These are phyloP conservation scores for Peromyscus maniculatus DNA, from an alignment of 2,113 vertebrate species.

Conservation along the genomic window DNA sequence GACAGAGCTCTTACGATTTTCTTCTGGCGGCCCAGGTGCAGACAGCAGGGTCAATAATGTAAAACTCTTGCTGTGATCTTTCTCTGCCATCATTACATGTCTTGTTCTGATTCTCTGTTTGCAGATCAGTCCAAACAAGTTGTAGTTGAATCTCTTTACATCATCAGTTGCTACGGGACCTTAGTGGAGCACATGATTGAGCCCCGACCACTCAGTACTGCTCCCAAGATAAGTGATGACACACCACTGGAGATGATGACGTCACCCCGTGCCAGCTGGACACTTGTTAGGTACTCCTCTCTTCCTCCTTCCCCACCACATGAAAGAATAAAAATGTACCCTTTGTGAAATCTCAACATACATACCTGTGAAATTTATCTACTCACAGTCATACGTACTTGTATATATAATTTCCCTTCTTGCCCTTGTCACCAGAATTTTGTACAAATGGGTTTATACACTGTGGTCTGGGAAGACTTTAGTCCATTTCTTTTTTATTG, in stretches of 20 bases:
- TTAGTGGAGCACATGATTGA: conserved; percentile 97
- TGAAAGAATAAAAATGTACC: not conserved
- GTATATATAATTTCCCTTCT: not conserved
- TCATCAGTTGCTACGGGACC: conserved; percentile 97
- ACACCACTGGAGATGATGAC: conserved; percentile 96
- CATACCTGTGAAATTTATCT: not conserved
- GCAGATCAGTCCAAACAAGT: conserved; percentile 97
- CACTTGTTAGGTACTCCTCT: conserved; percentile 92
- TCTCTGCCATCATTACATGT: not conserved
- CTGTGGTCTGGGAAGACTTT: not conserved
- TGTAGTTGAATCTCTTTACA: conserved; percentile 95
- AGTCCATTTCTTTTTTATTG: conserved; percentile 41
- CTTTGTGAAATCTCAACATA: not conserved
- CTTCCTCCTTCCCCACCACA: not conserved
- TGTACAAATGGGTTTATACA: conserved; percentile 2
- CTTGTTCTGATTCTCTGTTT: conserved; percentile 38
- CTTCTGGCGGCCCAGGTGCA: not conserved
- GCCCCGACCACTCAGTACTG: conserved; percentile 95
- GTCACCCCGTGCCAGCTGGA: conserved; percentile 96
- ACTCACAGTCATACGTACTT: not conserved
- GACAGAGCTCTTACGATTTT: not conserved
- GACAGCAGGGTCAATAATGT: not conserved
- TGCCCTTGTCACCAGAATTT: not conserved
- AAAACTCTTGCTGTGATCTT: not conserved
- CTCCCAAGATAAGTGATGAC: conserved; percentile 96